phyloP scores from a whole-genome alignment of 2,888 invertebrate genomes.

The Argyresthia albistria region DNA sequence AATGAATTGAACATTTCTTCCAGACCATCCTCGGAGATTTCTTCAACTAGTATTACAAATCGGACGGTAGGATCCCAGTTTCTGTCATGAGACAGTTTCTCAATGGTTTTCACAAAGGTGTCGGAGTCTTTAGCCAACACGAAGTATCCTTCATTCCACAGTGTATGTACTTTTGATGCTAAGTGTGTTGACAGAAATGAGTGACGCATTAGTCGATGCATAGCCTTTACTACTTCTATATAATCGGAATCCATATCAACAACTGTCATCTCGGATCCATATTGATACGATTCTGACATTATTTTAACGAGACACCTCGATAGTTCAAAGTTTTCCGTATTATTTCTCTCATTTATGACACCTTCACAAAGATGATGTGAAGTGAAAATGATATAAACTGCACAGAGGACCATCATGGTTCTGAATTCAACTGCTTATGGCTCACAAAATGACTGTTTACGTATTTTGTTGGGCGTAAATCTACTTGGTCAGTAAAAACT shows the following conservation, averaged over 20 bases:
- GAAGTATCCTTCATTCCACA: neutral
- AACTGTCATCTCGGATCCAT: constrained; percentile 9
- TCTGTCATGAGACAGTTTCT: neutral
- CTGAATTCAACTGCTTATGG: neutral
- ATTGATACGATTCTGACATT: constrained; percentile 7
- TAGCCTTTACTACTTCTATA: constrained; percentile 9
- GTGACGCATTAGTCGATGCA: constrained; percentile 5
- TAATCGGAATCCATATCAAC: constrained; percentile 9
- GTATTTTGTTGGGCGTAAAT: no score
- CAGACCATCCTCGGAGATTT: neutral
- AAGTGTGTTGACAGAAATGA: constrained; percentile 8
- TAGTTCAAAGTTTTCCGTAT: neutral
- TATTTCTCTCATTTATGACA: neutral
- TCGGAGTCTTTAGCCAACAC: neutral
- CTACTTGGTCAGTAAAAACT: no score
- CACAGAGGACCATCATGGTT: neutral
- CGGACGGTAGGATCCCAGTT: neutral
- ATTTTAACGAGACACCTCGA: neutral
- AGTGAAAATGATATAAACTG: neutral
- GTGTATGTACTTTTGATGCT: neutral
- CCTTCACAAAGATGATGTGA: neutral
- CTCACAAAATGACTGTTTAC: neutral
- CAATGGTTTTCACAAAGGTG: neutral
- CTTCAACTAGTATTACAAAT: neutral
- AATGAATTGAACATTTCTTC: neutral